phyloP scores from a whole-genome alignment of 2,888 invertebrate species.

The Deroplatys truncata region DNA sequence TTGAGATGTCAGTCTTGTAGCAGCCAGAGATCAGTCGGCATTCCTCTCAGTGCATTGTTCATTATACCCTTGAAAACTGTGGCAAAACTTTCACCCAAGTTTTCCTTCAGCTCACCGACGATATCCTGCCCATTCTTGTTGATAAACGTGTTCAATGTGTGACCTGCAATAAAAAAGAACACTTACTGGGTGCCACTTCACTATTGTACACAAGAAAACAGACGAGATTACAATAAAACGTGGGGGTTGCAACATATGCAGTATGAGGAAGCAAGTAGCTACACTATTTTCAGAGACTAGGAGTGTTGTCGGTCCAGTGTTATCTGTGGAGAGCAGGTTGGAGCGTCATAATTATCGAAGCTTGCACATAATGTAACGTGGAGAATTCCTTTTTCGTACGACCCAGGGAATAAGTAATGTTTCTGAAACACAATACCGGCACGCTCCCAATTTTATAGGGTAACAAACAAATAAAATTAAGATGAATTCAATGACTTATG shows the following conservation, averaged over 20 bases:
- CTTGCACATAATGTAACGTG: too few relatives aligned
- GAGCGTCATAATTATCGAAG: too few relatives aligned
- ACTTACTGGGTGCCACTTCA: not conserved
- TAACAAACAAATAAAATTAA: too few relatives aligned
- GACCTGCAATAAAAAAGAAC: conserved; percentile 41
- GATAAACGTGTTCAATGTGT: conserved; percentile 55
- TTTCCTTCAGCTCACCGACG: conserved; percentile 54
- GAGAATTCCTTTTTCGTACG: too few relatives aligned
- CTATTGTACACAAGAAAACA: not conserved
- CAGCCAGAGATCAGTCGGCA: conserved; percentile 56
- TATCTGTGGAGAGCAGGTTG: too few relatives aligned
- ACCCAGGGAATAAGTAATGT: too few relatives aligned
- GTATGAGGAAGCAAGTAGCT: too few relatives aligned
- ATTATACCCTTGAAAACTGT: conserved; percentile 54
- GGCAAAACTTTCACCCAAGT: conserved; percentile 52
- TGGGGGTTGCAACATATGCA: not conserved
- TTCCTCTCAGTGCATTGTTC: conserved; percentile 55
- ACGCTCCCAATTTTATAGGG: too few relatives aligned
- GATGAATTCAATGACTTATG: too few relatives aligned
- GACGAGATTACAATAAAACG: not conserved
- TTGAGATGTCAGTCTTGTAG: not conserved
- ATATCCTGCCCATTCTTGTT: conserved; percentile 58
- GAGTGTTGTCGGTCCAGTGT: too few relatives aligned
- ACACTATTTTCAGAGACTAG: too few relatives aligned
- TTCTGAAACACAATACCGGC: too few relatives aligned